Evolutionary conservation across 2,888 invertebrate species (phyloP), one percentile per base, ranked within the genome.

Genomic region (Crossocerus cetratus): DNA sequence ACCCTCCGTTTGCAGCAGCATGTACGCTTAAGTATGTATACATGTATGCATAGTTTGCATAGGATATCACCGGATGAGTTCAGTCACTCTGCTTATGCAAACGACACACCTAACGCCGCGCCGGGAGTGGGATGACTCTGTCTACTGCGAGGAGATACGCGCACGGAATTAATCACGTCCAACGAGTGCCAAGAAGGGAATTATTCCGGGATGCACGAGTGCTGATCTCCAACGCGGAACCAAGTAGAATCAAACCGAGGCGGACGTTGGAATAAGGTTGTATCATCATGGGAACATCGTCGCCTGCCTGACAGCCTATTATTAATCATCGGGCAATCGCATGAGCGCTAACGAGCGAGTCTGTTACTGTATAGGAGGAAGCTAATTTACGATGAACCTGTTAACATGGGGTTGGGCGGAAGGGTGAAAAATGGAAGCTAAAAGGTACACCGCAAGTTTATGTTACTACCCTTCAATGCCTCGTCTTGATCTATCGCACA

Each of bases 301-400:
- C 54, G 66, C 45, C 43, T 49, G 20, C 8, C n/a, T n/a, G 23
- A 22, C 18, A 43, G 66, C 54, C 23, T 66, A 66, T 69, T 65
- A 59, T 69, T 69, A 69, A 69, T 69, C 21, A 49, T 59, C 45
- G 5, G 21, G 18, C 55, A 66, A 66, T 69, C 20, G 23, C 32
- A 23, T 4, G 54, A 14, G 59, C 1, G 42, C 14, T 69, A 69
- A 69, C 58, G 45, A 60, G 22, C 16, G 16, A 42, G 59, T 21
- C 14, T 63, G n/a, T 32, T 53, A 60, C 67, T 60, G 57, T 16
- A n/a, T n/a, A 32, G 32, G 5, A 32, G 32, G 8, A 11, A 32
- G 32, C 32, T 32, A 32, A 32, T 32, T 32, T 11, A 32, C 32
- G 11, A 32, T 11, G 32, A 32, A 32, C 5, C 32, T 32, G 32